phyloP scores from a whole-genome alignment of 2,113 vertebrate species.

The Mirounga angustirostris region DNA sequence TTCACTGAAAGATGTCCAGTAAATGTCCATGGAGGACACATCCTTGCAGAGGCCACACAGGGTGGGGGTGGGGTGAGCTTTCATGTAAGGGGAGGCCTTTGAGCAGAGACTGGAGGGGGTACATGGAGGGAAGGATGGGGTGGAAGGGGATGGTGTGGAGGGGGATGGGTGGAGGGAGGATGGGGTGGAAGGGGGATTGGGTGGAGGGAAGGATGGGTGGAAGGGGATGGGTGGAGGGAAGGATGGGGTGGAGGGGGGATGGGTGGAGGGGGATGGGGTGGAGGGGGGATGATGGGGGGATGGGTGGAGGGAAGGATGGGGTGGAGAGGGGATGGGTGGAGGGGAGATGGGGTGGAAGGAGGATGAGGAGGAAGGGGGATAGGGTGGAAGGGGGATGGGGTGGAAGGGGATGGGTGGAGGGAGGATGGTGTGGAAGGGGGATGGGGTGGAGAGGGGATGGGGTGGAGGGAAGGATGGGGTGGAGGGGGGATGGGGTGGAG shows the following conservation, averaged over 20 bases:
- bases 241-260: neutral
- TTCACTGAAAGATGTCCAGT: rapidly evolving
- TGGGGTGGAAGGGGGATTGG: neutral
- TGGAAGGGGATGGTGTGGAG: neutral
- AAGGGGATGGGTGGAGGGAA: neutral
- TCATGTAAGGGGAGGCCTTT: too few relatives aligned
- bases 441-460: too few relatives aligned
- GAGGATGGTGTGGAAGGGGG: neutral
- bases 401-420: too few relatives aligned
- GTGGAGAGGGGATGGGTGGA: too few relatives aligned
- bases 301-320: neutral
- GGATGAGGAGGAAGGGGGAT: too few relatives aligned
- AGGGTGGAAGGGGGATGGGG: too few relatives aligned
- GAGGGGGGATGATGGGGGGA: neutral
- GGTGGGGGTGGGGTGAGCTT: neutral
- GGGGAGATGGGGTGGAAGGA: neutral
- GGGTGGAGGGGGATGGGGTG: too few relatives aligned
- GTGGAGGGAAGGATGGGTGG: neutral
- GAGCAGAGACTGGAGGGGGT: neutral
- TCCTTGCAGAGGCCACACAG: neutral
- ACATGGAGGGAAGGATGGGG: neutral
- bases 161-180: neutral
- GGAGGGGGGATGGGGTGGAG: neutral
- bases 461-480: neutral
- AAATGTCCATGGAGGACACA: rapidly evolving